These are phyloP conservation scores for Orchestes rusci DNA, from an alignment of 2,888 invertebrate species.

Conservation along the genomic window DNA sequence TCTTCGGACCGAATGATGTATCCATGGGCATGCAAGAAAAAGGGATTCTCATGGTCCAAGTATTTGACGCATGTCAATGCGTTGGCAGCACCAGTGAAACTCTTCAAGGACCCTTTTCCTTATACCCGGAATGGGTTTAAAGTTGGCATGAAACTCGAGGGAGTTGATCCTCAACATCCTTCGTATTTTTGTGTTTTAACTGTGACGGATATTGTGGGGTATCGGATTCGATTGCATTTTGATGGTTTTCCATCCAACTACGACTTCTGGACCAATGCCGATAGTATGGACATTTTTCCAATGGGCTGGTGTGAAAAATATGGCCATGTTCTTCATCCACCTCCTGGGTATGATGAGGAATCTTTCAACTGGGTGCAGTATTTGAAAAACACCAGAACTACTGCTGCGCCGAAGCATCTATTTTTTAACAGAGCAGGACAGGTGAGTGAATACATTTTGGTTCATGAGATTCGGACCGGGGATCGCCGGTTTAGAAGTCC, in stretches of 20 bases:
- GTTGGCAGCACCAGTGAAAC: slow-evolving; percentile 65
- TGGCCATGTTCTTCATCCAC: slow-evolving; percentile 69
- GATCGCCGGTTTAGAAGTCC: too few relatives aligned
- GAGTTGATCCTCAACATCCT: slow-evolving; percentile 88
- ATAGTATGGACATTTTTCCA: slow-evolving; percentile 87
- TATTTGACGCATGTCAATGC: slow-evolving; percentile 68
- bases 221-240: slow-evolving; percentile 80
- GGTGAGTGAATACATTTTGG: too few relatives aligned
- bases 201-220: slow-evolving; percentile 74
- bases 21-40: slow-evolving; percentile 64
- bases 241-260: slow-evolving; percentile 84
- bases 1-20: slow-evolving; percentile 46
- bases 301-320: slow-evolving; percentile 91
- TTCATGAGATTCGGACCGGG: too few relatives aligned
- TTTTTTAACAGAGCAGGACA: slow-evolving; percentile 63
- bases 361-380: slow-evolving; percentile 82
- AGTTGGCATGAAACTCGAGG: slow-evolving; percentile 85
- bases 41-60: slow-evolving; percentile 70
- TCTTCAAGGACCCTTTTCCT: slow-evolving; percentile 75
- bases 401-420: slow-evolving; percentile 70
- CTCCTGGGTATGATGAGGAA: slow-evolving; percentile 55
- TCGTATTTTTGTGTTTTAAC: slow-evolving; percentile 83
- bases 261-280: slow-evolving; percentile 92
- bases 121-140: slow-evolving; percentile 68
- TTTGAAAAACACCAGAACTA: slow-evolving; percentile 64